Base-by-base conservation (phyloP, 2,888 invertebrate genomes). In the Eumerus sabulonum region DNA sequence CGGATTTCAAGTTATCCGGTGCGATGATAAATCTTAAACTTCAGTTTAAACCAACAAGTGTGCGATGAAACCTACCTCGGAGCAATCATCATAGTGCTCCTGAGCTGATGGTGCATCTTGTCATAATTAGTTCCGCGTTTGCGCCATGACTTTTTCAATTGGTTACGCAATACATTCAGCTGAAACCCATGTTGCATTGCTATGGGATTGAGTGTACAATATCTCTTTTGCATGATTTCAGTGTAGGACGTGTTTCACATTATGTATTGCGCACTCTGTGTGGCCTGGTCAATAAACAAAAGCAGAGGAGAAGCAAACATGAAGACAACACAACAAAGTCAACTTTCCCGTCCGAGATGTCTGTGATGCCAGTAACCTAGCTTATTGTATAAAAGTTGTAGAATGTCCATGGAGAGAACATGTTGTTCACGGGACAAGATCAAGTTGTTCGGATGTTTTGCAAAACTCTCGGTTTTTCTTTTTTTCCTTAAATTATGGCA, bases 341-440 rank as follows among this genome's bases (percentile, higher is more conserved):
- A 27, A 27, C 27, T 42, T 42, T 42, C 42, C 42, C 42, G 4
- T 5, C 42, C 42, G 4, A 12, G 42, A 13, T 42, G 4, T 11
- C 42, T 3, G n/a, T 7, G 42, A 1, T 42, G 42, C 1, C 27
- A 42, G 42, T 42, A 42, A 13, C 42, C 42, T 13, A 42, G 13
- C 42, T 42, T 42, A 27, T 27, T 27, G 27, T 27, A 27, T 27
- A 27, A 27, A 27, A 2, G 27, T 27, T 27, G 27, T 27, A 7
- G 27, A 27, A 27, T 27, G 27, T 27, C 7, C 27, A 27, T 27
- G 2, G 27, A 27, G 3, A 7, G 27, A 27, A 4, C 3, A 27
- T 27, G 27, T 47, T n/a, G n/a, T 47, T 47, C 12, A 12, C n/a
- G 11, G 18, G 45, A 45, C 47, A 47, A 27, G 27, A 27, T 27